phyloP scores from a whole-genome alignment of 1,140 invertebrate genomes.

The Drosophila oshimai region DNA sequence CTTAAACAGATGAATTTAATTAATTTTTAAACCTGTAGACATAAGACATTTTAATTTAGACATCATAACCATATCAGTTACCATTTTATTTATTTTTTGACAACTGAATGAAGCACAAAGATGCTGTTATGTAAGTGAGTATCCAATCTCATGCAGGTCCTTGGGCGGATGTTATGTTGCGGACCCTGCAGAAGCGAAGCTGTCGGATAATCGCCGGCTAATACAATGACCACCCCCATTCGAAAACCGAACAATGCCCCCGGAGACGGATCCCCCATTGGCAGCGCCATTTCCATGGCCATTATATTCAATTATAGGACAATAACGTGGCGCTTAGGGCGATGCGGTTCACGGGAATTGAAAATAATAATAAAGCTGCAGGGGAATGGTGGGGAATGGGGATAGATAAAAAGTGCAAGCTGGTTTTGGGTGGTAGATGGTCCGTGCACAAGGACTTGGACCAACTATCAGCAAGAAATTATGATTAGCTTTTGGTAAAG shows the following conservation, averaged over 20 bases:
- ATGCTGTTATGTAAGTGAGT: neutral
- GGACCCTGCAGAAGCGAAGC: slow-evolving; percentile 51
- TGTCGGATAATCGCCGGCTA: slow-evolving; percentile 69
- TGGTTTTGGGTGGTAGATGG: slow-evolving; percentile 15
- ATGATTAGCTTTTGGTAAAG: slow-evolving; percentile 76
- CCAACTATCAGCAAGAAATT: slow-evolving; percentile 66
- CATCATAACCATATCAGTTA: neutral
- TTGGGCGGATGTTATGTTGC: slow-evolving; percentile 41
- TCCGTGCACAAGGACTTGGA: slow-evolving; percentile 39
- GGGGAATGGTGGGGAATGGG: neutral
- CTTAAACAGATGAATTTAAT: too few relatives aligned
- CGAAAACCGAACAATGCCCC: slow-evolving; percentile 39
- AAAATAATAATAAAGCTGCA: slow-evolving; percentile 73
- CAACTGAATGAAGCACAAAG: neutral
- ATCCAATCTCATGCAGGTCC: slow-evolving; percentile 36
- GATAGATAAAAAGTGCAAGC: slow-evolving; percentile 71
- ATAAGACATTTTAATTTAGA: neutral
- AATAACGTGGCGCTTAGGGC: slow-evolving; percentile 75
- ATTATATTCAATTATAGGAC: slow-evolving; percentile 80
- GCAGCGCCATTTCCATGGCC: slow-evolving; percentile 66
- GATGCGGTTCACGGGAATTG: slow-evolving; percentile 69
- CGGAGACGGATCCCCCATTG: slow-evolving; percentile 45
- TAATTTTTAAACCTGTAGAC: too few relatives aligned
- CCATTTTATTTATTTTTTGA: neutral
- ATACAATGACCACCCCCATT: slow-evolving; percentile 54